Evolutionary conservation across 2,888 invertebrate species (phyloP), one percentile per base, ranked within the genome.

Genomic region (Furcula furcula): DNA sequence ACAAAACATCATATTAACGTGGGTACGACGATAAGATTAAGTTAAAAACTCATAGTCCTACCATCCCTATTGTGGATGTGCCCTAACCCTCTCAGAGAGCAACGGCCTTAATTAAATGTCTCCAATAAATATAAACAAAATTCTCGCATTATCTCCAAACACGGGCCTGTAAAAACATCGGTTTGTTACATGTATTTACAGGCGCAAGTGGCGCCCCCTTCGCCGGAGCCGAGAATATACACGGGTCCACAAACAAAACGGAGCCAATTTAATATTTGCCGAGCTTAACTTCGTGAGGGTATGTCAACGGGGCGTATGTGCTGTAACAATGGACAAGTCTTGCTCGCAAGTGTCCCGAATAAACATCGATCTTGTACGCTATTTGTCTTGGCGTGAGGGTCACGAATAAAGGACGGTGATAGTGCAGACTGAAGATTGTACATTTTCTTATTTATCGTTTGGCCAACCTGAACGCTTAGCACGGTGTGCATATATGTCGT

Each of bases 311-410:
- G 58, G 53, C 54, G 57, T 65, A 58, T 59, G 50, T 56, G 60
- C 60, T 55, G 62, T 70, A 64, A 74, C 74, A 75, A 74, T 69
- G 60, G 63, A 59, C 59, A 51, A 66, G 65, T 56, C 54, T 58
- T 57, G 50, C 39, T 47, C 55, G 58, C 61, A 56, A 69, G 70
- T 76, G 68, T 71, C 76, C 76, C 73, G 57, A 76, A 76, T 69
- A 81, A 81, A 82, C 82, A 81, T 72, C 65, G 68, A 76, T 80
- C 75, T 76, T 65, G 61, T 59, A 39, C 51, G 55, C 60, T 77
- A 71, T 79, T 80, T 80, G 73, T 76, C 70, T 76, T 72, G 57
- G 62, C 56, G 54, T 56, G 38, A 52, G 18, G 15, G 59, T 55
- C 59, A 59, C 66, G 64, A 73, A 75, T 63, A 68, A 47, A 49